Base-by-base conservation (phyloP, 2,888 invertebrate species). In the Agrochola litura region DNA sequence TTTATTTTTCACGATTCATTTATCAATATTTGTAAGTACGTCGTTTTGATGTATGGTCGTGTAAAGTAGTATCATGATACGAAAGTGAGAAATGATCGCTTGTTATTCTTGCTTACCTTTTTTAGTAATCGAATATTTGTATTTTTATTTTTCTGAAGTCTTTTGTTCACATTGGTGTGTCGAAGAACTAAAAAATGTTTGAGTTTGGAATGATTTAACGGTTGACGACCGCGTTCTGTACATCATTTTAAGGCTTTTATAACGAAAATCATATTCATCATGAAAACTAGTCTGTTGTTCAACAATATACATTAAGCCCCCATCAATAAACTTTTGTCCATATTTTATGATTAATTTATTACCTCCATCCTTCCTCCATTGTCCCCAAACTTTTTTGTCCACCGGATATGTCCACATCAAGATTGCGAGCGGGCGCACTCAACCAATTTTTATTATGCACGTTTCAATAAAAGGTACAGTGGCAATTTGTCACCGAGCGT, bases 381-480 rank as follows among this genome's bases (percentile, higher is more conserved):
- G 80, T 77, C 75, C 80, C 58, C 64, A n/a, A 77, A 77, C 30
- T 56, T 73, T 84, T 87, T 82, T 76, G 72, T 84, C 41, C 70
- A 77, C 89, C 85, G 87, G 87, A 87, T 85, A 75, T 85, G 75
- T 77, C 61, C 73, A 79, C 78, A 87, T 87, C 79, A 87, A 87
- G 85, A 84, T 83, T 82, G 85, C 76, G 64, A 83, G 83, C 74
- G 79, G 37, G 77, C 77, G 79, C 86, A 82, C 79, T 89, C 83
- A 80, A 82, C 86, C 89, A 86, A 83, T 85, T 89, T 81, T 84
- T 88, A 88, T 86, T 84, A 88, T 86, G 82, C 85, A 86, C 85
- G 86, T 79, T 81, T 88, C 88, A 89, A 91, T 92, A 91, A 90
- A 91, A 89, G 88, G 86, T 86, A 88, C 89, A 89, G 88, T 87